A percentile compares a stretch with the other conserved stretches of the same genome.
These are phyloP conservation scores for Rousettus madagascariensis DNA, from an alignment of 2,797 vertebrate genomes.

Conservation along the genomic window DNA sequence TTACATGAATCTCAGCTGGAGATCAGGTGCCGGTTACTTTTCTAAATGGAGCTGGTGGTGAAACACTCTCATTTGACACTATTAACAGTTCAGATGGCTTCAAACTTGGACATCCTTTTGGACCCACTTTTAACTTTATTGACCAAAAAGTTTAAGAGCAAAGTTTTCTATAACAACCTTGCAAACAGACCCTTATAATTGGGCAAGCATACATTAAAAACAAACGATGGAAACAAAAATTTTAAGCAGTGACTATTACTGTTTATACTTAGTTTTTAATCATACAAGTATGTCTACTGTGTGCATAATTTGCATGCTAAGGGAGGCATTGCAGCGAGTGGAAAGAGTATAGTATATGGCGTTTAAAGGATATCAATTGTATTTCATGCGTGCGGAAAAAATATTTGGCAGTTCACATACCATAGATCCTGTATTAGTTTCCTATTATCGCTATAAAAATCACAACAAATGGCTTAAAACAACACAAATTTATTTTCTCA, in stretches of 20 bases:
- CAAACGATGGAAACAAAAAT: background rate
- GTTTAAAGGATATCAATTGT: background rate
- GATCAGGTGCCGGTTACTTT: constrained; percentile 24
- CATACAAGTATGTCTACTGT: background rate
- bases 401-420: background rate
- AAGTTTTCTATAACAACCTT: background rate
- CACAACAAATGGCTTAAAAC: background rate
- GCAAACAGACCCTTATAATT: background rate
- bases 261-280: background rate
- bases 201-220: background rate
- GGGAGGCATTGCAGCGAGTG: background rate
- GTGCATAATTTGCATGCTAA: background rate
- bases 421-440: background rate
- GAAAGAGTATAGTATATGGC: background rate
- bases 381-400: background rate
- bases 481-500: background rate
- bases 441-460: background rate
- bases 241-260: background rate
- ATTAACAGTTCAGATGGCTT: constrained; percentile 56
- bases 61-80: constrained; percentile 55
- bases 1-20: constrained; percentile 21
- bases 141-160: background rate
- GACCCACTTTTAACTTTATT: constrained; percentile 33
- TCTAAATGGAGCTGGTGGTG: background rate
- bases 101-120: constrained; percentile 10